phyloP scores from a whole-genome alignment of 2,113 vertebrate species.

The Oenanthe oenanthe region DNA sequence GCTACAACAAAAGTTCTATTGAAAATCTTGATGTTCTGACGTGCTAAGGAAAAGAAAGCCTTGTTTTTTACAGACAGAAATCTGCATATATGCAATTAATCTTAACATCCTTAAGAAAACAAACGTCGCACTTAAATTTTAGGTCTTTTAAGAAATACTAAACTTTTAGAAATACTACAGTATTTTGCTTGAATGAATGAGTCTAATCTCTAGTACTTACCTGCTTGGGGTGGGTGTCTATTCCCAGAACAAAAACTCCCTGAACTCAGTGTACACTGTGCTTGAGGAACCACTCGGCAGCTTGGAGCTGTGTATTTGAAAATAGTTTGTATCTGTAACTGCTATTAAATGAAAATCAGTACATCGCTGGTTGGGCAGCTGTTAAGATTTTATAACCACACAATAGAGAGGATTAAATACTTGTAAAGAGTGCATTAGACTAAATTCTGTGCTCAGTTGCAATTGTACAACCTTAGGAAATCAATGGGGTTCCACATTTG shows the following conservation, averaged over 20 bases:
- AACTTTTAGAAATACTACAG: background rate
- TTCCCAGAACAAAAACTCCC: slow-evolving; percentile 7
- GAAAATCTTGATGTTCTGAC: background rate
- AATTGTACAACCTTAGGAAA: slow-evolving; percentile 5
- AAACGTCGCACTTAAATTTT: background rate
- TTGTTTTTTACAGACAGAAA: background rate
- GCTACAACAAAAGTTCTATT: background rate
- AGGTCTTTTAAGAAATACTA: background rate
- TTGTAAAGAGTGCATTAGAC: slow-evolving; percentile 35
- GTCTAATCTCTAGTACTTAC: slow-evolving; percentile 29
- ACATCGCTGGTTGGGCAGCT: slow-evolving; percentile 2
- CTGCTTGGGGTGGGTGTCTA: background rate
- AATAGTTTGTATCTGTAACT: slow-evolving; percentile 44
- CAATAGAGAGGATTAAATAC: slow-evolving; percentile 60
- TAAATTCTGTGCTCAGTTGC: slow-evolving; percentile 41
- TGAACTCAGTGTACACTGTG: background rate
- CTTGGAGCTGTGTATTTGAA: slow-evolving; percentile 21
- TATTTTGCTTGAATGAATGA: background rate
- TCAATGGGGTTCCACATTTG: slow-evolving; percentile 50
- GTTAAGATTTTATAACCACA: slow-evolving; percentile 55
- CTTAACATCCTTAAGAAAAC: background rate
- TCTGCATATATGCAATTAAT: background rate
- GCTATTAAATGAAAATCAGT: slow-evolving; percentile 51
- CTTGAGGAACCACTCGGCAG: background rate
- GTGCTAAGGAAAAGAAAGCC: background rate